Conservation (phyloP, 2,113 vertebrate species). For the Rhinopomastus cyanomelas region DNA sequence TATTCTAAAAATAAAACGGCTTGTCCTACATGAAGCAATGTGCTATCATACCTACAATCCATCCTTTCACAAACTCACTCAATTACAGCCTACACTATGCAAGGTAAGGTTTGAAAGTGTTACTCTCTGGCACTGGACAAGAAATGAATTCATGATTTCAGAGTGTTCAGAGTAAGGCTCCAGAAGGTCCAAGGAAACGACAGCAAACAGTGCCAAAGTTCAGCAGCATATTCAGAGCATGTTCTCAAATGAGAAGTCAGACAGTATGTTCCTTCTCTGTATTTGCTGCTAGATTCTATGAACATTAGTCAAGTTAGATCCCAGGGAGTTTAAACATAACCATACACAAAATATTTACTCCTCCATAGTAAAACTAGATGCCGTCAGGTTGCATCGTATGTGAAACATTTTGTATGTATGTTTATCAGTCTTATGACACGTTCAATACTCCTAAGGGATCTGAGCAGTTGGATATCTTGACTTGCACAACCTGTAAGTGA, state of each 20-base stretch:
- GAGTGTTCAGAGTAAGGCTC: not conserved
- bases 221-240: not conserved
- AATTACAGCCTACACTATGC: not conserved
- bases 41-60: not conserved
- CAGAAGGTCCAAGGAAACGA: not conserved
- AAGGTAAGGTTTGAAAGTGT: not conserved
- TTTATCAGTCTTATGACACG: not conserved
- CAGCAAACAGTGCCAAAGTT: not conserved
- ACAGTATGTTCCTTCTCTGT: not conserved
- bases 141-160: not conserved
- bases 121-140: not conserved
- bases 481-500: not conserved
- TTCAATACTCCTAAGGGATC: not conserved
- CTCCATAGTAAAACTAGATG: not conserved
- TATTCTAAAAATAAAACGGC: not conserved
- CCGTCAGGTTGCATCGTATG: not conserved
- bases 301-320: not conserved
- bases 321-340: not conserved
- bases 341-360: not conserved
- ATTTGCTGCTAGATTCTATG: not conserved
- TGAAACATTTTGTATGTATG: not conserved
- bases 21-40: not conserved
- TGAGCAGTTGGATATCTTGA: not conserved
- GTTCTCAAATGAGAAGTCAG: not conserved
- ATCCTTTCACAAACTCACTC: not conserved